Evolutionary conservation across 1,140 invertebrate species (phyloP).

Genomic region (Manduca sexta): DNA sequence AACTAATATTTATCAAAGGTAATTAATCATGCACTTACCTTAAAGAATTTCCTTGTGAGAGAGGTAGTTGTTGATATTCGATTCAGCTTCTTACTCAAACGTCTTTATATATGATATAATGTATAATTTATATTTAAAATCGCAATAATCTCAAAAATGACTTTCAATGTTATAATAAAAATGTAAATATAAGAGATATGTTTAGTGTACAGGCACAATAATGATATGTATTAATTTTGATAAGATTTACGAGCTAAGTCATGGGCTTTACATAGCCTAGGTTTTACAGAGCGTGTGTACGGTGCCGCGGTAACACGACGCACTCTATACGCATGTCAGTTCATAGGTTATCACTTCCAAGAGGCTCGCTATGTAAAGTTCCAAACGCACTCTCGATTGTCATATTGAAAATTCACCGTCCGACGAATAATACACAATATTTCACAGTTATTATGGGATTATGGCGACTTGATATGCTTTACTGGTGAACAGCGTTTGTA

Average conservation of each 20-base stretch:
- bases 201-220: constrained; percentile 55
- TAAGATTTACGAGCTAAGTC: constrained; percentile 35
- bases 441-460: constrained; percentile 26
- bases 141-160: no score
- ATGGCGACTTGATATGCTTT: constrained; percentile 37
- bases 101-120: no score
- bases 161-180: constrained; percentile 4
- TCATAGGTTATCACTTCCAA: background rate
- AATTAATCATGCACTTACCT: background rate
- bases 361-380: background rate
- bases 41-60: background rate
- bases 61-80: background rate
- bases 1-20: no score
- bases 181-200: constrained; percentile 44
- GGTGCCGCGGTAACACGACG: constrained; percentile 1
- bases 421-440: background rate
- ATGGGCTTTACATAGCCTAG: constrained; percentile 18
- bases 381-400: background rate
- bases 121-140: background rate
- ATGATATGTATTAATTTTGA: constrained; percentile 62
- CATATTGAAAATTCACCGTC: background rate
- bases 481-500: constrained; percentile 14
- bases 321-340: background rate
- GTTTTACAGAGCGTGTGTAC: constrained; percentile 22
- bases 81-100: background rate